Evolutionary conservation across 2,113 vertebrate species (phyloP).

Genomic region (Sardina pilchardus): DNA sequence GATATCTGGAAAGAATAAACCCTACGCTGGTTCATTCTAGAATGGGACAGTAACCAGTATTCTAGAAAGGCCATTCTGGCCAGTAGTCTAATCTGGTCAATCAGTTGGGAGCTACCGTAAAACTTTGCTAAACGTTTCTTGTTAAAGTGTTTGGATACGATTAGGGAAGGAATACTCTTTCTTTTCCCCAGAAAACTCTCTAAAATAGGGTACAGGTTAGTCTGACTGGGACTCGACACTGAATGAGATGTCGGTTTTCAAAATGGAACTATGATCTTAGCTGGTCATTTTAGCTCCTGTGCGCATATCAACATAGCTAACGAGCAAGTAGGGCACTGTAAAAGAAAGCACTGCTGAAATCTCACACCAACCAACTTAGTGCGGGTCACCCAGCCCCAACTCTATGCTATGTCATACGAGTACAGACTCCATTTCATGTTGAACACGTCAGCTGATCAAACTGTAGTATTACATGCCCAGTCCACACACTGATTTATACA

Average conservation of each 20-base stretch:
- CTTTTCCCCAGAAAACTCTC: not conserved
- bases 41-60: not conserved
- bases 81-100: not conserved
- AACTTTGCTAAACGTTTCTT: not conserved
- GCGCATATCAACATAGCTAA: not conserved
- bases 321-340: slow-evolving; percentile 7
- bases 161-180: too few species aligned
- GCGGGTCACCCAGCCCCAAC: not conserved
- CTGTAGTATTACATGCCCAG: slow-evolving; percentile 8
- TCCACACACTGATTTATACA: not conserved
- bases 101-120: not conserved
- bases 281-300: not conserved
- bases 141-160: too few species aligned
- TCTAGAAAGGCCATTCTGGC: too few species aligned
- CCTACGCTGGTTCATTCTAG: not conserved
- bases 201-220: too few species aligned
- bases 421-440: not conserved
- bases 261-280: not conserved
- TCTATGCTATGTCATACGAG: not conserved
- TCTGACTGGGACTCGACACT: not conserved
- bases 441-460: not conserved
- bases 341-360: not conserved
- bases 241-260: not conserved
- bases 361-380: not conserved
- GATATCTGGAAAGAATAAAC: not conserved